Evolutionary conservation across 2,888 invertebrate genomes (phyloP).

Genomic region (Fissipunctia ypsillon): DNA sequence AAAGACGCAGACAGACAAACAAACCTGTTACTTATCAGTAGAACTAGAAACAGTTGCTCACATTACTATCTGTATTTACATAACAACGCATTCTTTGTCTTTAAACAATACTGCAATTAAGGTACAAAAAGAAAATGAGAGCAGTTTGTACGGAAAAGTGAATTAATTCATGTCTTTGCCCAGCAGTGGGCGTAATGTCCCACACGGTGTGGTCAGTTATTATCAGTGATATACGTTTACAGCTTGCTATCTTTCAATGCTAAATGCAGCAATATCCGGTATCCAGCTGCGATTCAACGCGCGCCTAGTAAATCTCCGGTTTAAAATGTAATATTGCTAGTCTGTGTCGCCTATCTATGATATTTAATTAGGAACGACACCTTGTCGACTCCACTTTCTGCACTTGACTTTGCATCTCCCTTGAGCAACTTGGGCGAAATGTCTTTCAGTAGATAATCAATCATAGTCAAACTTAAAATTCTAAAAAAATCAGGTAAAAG

Average conservation of each 20-base stretch:
- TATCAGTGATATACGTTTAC: neutral
- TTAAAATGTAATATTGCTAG: constrained; percentile 10
- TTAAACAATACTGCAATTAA: constrained; percentile 42
- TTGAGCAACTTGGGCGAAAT: neutral
- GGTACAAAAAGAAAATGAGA: constrained; percentile 7
- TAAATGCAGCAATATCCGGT: constrained; percentile 30
- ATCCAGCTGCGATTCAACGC: constrained; percentile 8
- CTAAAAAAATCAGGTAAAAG: neutral
- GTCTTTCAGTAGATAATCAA: neutral
- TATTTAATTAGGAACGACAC: neutral
- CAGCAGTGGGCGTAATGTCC: neutral
- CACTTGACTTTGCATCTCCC: neutral
- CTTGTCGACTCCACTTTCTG: neutral
- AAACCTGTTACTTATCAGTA: constrained; percentile 39
- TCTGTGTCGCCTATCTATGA: neutral
- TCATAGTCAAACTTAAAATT: neutral
- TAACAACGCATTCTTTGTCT: constrained; percentile 45
- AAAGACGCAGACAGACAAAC: constrained; percentile 6
- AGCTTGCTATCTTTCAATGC: neutral
- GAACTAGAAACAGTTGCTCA: constrained; percentile 18
- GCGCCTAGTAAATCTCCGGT: neutral
- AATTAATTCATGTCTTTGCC: neutral
- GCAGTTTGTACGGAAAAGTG: neutral
- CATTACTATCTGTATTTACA: constrained; percentile 35
- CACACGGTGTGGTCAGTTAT: neutral